These are phyloP conservation scores for Cheilosia soror DNA, from an alignment of 2,888 invertebrate species.

Conservation along the genomic window DNA sequence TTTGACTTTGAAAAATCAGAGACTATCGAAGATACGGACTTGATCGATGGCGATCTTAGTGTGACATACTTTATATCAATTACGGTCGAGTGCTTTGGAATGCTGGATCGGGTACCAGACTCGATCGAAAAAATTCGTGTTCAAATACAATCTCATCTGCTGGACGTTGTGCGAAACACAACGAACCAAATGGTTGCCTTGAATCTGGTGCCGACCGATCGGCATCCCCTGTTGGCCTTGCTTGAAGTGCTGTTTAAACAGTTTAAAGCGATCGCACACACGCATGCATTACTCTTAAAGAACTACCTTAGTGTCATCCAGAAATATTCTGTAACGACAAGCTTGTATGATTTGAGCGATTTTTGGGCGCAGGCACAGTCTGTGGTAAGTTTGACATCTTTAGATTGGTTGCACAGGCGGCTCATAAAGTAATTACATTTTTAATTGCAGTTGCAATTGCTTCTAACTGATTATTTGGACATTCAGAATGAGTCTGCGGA, in stretches of 20 bases:
- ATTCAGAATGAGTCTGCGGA: slow-evolving; percentile 90
- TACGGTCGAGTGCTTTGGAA: slow-evolving; percentile 93
- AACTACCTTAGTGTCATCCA: slow-evolving; percentile 87
- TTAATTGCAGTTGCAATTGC: slow-evolving; percentile 89
- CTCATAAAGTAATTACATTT: slow-evolving; percentile 57
- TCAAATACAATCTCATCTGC: slow-evolving; percentile 92
- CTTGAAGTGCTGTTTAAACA: slow-evolving; percentile 91
- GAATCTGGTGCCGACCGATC: slow-evolving; percentile 81
- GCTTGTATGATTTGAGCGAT: slow-evolving; percentile 88
- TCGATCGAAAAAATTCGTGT: slow-evolving; percentile 93
- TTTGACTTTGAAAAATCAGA: slow-evolving; percentile 83
- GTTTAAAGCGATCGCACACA: slow-evolving; percentile 91
- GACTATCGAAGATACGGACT: slow-evolving; percentile 86
- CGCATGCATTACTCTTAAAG: slow-evolving; percentile 89
- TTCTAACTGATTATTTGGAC: slow-evolving; percentile 94
- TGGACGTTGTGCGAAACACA: slow-evolving; percentile 91
- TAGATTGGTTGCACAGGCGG: neutral
- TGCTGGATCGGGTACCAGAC: slow-evolving; percentile 92
- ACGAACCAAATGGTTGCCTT: slow-evolving; percentile 89
- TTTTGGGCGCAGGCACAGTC: slow-evolving; percentile 96
- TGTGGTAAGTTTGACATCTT: slow-evolving; percentile 86
- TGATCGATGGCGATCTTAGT: slow-evolving; percentile 86
- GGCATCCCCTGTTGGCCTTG: slow-evolving; percentile 86
- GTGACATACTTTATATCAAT: slow-evolving; percentile 90
- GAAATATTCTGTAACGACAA: slow-evolving; percentile 84